Base-by-base conservation (phyloP, 2,797 vertebrate genomes). In the Tenualosa ilisha region DNA sequence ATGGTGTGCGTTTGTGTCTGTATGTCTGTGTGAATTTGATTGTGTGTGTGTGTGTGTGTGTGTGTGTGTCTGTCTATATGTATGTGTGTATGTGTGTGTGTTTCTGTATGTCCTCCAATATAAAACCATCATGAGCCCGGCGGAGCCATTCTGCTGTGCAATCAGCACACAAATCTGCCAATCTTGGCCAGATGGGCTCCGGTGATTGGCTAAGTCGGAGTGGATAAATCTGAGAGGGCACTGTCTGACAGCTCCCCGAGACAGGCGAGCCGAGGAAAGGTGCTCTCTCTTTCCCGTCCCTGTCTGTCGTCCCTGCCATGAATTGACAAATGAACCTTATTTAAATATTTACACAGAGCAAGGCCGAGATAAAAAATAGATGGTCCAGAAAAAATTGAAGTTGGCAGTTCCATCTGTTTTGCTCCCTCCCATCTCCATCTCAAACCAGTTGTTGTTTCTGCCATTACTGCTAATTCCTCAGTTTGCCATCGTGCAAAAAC, bases 351-450 rank as follows among this genome's bases (percentile, higher is more conserved):
- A 95, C 89, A 88, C 89, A 88, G 91, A 92, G 91, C 84, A 91
- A 90, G 86, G 94, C 94, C 93, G 94, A 93, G 94, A 94, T 94
- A 95, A 96, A 96, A 93, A 96, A 96, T 95, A 96, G 95, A 96
- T 91, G 92, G 95, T 95, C 93, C 91, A 93, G 89, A 93, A 95
- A 94, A 92, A 96, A 96, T 96, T 85, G 89, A 84, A 93, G 94
- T 93, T 96, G 96, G 96, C 96, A 97, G 94, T 90, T 87, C 95
- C 93, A 96, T 96, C 96, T 96, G 96, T 96, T 92, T 96, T 93
- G 5, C 3, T 92, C 82, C 89, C 90, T 86, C 46, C 91, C 54
- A 22, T 91, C 82, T 84, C 87, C 92, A 93, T 93, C 72, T 46
- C 72, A 43, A 43, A 79, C 15, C 40, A 79, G 92, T 93, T 92